Conservation (phyloP, 1,140 invertebrate species). For the Euwallacea similis region DNA sequence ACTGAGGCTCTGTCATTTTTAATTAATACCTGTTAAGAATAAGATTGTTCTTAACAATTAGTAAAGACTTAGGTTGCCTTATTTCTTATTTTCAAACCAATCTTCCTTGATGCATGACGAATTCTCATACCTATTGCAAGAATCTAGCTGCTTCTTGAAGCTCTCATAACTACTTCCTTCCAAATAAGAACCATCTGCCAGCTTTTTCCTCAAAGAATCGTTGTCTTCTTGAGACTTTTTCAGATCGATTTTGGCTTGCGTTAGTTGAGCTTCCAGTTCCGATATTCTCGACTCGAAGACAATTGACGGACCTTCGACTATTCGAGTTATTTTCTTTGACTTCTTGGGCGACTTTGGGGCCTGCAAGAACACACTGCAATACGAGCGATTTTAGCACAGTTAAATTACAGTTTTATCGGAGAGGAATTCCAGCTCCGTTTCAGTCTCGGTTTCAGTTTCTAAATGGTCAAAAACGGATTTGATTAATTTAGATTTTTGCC, state of each 20-base stretch:
- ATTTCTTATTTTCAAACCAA: too few species aligned
- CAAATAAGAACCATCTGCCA: constrained; percentile 59
- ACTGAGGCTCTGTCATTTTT: too few species aligned
- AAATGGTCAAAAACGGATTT: constrained; percentile 59
- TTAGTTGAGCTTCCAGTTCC: constrained; percentile 79
- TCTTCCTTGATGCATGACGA: neutral
- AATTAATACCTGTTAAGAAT: too few species aligned
- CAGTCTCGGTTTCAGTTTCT: constrained; percentile 56
- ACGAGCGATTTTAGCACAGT: too few species aligned
- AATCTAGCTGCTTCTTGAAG: constrained; percentile 68
- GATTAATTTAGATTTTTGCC: constrained; percentile 65
- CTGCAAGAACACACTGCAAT: neutral
- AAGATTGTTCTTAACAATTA: too few species aligned
- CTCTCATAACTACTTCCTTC: constrained; percentile 57
- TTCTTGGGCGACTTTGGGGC: constrained; percentile 14
- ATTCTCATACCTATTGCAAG: constrained; percentile 60
- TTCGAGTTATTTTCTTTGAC: neutral
- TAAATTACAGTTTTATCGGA: too few species aligned
- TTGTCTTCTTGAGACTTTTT: constrained; percentile 70
- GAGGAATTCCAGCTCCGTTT: constrained; percentile 44
- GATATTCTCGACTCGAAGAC: constrained; percentile 80
- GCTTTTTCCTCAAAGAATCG: constrained; percentile 63
- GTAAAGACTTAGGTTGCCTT: too few species aligned
- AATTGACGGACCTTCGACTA: constrained; percentile 65
- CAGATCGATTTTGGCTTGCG: constrained; percentile 73